phyloP scores from a whole-genome alignment of 2,888 invertebrate genomes.

The Osmoderma eremita region DNA sequence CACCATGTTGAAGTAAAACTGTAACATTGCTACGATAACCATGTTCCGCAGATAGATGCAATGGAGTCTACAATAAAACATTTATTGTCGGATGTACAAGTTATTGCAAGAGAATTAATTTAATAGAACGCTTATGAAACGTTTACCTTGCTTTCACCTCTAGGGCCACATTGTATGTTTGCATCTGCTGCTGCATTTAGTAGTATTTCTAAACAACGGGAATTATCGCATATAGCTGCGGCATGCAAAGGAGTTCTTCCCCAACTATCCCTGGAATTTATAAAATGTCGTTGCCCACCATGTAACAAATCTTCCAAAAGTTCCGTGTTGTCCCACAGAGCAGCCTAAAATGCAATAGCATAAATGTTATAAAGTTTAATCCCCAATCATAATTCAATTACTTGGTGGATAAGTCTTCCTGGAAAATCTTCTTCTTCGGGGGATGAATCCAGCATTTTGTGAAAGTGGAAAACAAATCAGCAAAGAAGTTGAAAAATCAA shows the following conservation, averaged over 20 bases:
- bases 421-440: slow-evolving; percentile 85
- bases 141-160: slow-evolving; percentile 74
- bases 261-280: slow-evolving; percentile 79
- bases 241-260: slow-evolving; percentile 84
- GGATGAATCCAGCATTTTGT: slow-evolving; percentile 72
- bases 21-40: slow-evolving; percentile 78
- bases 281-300: slow-evolving; percentile 71
- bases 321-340: slow-evolving; percentile 89
- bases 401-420: slow-evolving; percentile 81
- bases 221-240: slow-evolving; percentile 81
- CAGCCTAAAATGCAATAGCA: slow-evolving; percentile 68
- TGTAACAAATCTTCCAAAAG: slow-evolving; percentile 81
- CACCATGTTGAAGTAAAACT: slow-evolving; percentile 74
- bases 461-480: background rate
- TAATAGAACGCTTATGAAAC: slow-evolving; percentile 30
- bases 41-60: slow-evolving; percentile 84
- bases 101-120: slow-evolving; percentile 21
- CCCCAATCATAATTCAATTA: slow-evolving; percentile 53
- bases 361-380: background rate
- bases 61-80: slow-evolving; percentile 71
- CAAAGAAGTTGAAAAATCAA: slow-evolving; percentile 22
- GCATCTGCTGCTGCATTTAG: slow-evolving; percentile 77
- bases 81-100: too few species aligned
- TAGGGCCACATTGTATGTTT: slow-evolving; percentile 73
- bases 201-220: slow-evolving; percentile 78